Evolutionary conservation across 1,140 invertebrate species (phyloP), one percentile per base, ranked within the genome.

Genomic region (Zaprionus taronus): DNA sequence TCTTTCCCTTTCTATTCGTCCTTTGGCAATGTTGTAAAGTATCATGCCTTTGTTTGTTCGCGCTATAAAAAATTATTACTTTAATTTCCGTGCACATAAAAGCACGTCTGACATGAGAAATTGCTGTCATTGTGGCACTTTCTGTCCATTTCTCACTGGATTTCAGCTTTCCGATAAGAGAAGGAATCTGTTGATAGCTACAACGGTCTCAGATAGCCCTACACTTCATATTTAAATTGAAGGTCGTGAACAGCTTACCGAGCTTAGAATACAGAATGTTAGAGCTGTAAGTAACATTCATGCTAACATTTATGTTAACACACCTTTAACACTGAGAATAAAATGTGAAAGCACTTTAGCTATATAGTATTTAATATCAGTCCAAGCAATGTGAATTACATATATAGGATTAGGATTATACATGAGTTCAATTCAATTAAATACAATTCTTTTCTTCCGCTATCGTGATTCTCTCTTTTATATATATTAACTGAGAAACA

Each of bases 11-110:
- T 38, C 34, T 24, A 22, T 60, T 28, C 57, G 15, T 22, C 41
- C 57, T 20, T 34, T 49, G 14, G 57, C 44, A 17, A 44, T 61
- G 81, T 69, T 81, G 85, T 89, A 82, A 89, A 85, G 81, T 82
- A 90, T 85, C 90, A 90, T 90, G 85, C 85, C 72, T 91, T 90
- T 89, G 85, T 90, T 91, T 90, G 85, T 90, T 89, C 72, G 85
- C 81, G 85, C 85, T 77, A 90, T 90, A 90, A 90, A 90, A 89
- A 90, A 90, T 90, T 72, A 90, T 90, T 90, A 90, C 86, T 90
- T 90, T 90, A 85, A 90, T 90, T 90, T 90, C 86, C 82, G 85
- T 69, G 67, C 76, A 77, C 80, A 89, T 79, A 89, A 79, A 90
- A 82, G 51, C 79, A 72, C 72, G 67, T 87, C 81, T 81, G 89